Base-by-base conservation (phyloP, 2,888 invertebrate genomes). In the Tachina fera region DNA sequence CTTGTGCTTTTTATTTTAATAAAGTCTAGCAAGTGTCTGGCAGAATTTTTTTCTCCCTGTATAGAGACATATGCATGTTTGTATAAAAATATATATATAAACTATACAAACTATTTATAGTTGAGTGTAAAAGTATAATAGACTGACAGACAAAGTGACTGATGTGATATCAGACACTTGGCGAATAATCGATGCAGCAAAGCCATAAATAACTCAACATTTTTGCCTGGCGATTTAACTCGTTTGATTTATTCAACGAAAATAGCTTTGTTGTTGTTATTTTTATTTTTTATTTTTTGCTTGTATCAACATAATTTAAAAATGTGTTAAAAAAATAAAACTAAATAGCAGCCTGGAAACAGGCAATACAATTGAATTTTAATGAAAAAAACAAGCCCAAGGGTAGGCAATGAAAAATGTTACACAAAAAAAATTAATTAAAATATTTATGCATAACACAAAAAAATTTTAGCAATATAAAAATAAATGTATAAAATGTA, bases 11-110 rank as follows among this genome's bases (percentile, higher is more conserved):
- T 56, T 19, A 47, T 65, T 83, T 79, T 79, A 65, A 79, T 86
- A 79, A 67, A 79, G 86, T 86, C 86, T 86, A 63, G 49, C 79
- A 71, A 68, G 76, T 83, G 86, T 86, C 86, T 86, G 83, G 75
- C 58, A 51, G 43, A 1, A 39, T 2, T 67, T 56, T n/a, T 67
- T 49, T 53, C 45, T 49, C 13, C 3, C 10, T 41, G 16, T 22
- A 9, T 43, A 31, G 31, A 31, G 31, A 31, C 31, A 31, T 31
- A 31, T 31, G 31, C 4, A 31, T 31, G 4, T 31, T 2, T 31
- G 4, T 31, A 9, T n/a, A 16, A 13, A 67, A 41, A 45, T 3
- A 31, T 43, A 31, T 43, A 53, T 19, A 31, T 61, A 49, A 53
- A 56, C 47, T 49, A 39, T 53, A n/a, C 43, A 60, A 70, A 70